Percentiles rank a stretch among this genome's conserved stretches.
Conservation (phyloP, 2,113 vertebrate genomes). For the Saguinus midas region DNA sequence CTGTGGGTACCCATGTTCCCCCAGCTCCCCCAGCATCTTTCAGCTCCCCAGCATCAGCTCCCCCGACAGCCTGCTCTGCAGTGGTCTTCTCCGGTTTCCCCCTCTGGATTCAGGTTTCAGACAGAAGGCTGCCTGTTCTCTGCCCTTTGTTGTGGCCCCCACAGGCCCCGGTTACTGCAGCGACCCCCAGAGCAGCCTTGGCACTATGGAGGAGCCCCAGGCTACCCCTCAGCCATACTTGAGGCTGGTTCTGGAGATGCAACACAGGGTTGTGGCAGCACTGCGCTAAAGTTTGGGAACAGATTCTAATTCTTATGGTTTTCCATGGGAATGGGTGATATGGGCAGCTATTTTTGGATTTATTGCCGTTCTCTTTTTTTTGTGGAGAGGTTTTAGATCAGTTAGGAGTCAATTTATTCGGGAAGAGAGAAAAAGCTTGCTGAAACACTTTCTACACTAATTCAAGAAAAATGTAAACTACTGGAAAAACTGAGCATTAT, state of each 20-base stretch:
- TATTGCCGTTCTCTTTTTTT: not conserved
- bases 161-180: not conserved
- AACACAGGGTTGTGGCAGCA: slow-evolving; percentile 49
- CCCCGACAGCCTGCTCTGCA: not conserved
- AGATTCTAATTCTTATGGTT: no score
- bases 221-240: not conserved
- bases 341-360: not conserved
- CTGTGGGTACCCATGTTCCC: not conserved
- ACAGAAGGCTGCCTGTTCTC: not conserved
- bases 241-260: slow-evolving; percentile 14
- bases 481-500: slow-evolving; percentile 90
- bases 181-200: not conserved
- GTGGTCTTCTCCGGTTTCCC: slow-evolving; percentile 23
- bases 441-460: slow-evolving; percentile 85
- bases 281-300: no score
- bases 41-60: no score
- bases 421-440: slow-evolving; percentile 90
- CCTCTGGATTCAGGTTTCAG: not conserved
- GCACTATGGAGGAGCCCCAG: slow-evolving; percentile 11
- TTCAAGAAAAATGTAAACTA: slow-evolving; percentile 94
- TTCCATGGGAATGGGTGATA: no score
- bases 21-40: no score
- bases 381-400: slow-evolving; percentile 81
- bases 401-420: slow-evolving; percentile 92
- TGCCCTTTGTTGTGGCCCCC: not conserved